Conservation (phyloP, 2,888 invertebrate genomes). For the Cremastinae sp. region DNA sequence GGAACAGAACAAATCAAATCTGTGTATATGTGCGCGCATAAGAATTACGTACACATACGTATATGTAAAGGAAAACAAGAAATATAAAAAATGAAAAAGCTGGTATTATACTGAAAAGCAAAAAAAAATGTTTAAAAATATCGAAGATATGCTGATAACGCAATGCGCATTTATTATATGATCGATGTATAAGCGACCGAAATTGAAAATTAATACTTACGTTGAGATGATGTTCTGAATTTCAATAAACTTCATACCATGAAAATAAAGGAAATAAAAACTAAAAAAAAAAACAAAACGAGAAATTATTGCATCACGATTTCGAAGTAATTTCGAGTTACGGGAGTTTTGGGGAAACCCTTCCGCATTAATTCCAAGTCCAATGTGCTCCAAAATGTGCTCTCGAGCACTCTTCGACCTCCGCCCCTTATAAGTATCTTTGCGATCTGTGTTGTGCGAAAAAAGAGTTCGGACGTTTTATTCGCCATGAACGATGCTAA, state of each 20-base stretch:
- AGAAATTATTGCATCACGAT: conserved; percentile 37
- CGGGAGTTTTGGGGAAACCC: no score
- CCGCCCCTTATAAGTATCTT: no score
- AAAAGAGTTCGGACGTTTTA: no score
- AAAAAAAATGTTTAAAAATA: conserved; percentile 55
- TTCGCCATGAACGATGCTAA: no score
- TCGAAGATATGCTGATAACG: conserved; percentile 70
- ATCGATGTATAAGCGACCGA: conserved; percentile 78
- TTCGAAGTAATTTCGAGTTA: no score
- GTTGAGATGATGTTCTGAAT: conserved; percentile 76
- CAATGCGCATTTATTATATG: conserved; percentile 75
- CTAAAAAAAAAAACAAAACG: conserved; percentile 53
- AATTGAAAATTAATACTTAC: conserved; percentile 76
- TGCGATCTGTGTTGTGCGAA: not conserved
- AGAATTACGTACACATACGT: conserved; percentile 59
- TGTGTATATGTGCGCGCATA: conserved; percentile 63
- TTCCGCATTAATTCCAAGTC: no score
- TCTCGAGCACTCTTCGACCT: no score
- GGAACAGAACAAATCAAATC: conserved; percentile 58
- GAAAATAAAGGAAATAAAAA: conserved; percentile 72
- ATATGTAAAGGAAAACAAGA: conserved; percentile 56
- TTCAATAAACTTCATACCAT: conserved; percentile 80
- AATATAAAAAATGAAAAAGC: conserved; percentile 59
- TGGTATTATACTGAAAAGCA: conserved; percentile 49
- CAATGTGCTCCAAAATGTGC: no score